Conservation (phyloP, 2,797 vertebrate genomes). For the Gallinago solitaria region DNA sequence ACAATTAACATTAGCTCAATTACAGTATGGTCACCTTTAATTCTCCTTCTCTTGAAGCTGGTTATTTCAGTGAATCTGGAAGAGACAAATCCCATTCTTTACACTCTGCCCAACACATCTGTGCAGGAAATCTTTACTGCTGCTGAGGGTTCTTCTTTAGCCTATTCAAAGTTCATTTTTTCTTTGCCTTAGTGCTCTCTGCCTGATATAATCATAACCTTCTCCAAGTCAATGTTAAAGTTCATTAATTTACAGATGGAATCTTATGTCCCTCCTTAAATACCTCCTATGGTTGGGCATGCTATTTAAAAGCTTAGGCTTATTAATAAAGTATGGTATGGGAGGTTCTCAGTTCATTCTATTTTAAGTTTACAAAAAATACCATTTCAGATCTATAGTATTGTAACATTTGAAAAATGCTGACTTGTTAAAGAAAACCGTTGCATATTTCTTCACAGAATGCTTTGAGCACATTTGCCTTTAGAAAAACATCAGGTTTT, state of each 20-base stretch:
- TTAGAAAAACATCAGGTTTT: neutral
- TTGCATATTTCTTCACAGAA: neutral
- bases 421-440: neutral
- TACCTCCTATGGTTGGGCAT: neutral
- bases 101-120: neutral
- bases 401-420: constrained; percentile 26
- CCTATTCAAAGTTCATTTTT: neutral
- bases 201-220: neutral
- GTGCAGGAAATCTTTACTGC: neutral
- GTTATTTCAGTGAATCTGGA: neutral
- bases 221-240: neutral
- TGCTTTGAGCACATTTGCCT: neutral
- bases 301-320: neutral
- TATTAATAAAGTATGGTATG: neutral
- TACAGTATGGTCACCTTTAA: neutral
- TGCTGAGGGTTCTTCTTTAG: neutral
- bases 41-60: neutral
- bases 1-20: neutral
- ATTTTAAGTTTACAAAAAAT: neutral
- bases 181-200: neutral
- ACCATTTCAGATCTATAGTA: neutral
- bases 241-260: neutral
- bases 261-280: neutral
- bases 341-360: neutral
- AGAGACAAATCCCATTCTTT: neutral